Percentiles rank a stretch among this genome's conserved stretches.
Evolutionary conservation across 2,113 vertebrate species (phyloP).

Genomic region (Trematomus loennbergii): DNA sequence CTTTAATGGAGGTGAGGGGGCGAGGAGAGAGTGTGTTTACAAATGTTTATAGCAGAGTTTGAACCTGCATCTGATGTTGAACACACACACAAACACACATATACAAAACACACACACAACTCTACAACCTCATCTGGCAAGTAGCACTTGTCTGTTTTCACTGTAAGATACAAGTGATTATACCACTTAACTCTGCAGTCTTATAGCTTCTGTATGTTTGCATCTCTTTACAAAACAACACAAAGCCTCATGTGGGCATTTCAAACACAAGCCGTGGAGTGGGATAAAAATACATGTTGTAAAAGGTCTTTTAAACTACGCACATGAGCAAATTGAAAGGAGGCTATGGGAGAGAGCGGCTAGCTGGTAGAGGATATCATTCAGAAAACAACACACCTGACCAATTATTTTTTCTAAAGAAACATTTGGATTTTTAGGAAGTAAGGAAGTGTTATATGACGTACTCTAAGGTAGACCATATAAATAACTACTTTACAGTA

Average conservation of each 20-base stretch:
- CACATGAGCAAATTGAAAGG: slow-evolving; percentile 9
- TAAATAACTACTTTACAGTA: background rate
- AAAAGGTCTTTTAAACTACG: slow-evolving; percentile 53
- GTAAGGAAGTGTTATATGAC: background rate
- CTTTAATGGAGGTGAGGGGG: slow-evolving; percentile 6
- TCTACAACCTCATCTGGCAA: background rate
- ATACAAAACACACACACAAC: slow-evolving; percentile 34
- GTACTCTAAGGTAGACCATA: background rate
- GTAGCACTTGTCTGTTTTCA: slow-evolving; percentile 24
- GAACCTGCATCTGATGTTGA: slow-evolving; percentile 43
- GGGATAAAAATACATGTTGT: slow-evolving; percentile 27
- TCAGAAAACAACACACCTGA: slow-evolving; percentile 49
- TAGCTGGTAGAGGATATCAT: background rate
- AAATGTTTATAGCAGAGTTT: slow-evolving; percentile 50
- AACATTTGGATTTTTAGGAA: background rate
- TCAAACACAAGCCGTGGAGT: slow-evolving; percentile 36
- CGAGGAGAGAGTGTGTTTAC: slow-evolving; percentile 38
- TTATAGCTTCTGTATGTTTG: slow-evolving; percentile 61
- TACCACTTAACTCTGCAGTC: slow-evolving; percentile 1
- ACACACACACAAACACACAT: slow-evolving; percentile 21
- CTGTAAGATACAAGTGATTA: slow-evolving; percentile 47
- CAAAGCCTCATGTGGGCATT: slow-evolving; percentile 4
- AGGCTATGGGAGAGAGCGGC: background rate
- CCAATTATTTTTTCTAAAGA: slow-evolving; percentile 26
- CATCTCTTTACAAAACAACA: slow-evolving; percentile 36